Conservation (phyloP, 92 coral and sea anemone species). For the Micromussa lordhowensis region DNA sequence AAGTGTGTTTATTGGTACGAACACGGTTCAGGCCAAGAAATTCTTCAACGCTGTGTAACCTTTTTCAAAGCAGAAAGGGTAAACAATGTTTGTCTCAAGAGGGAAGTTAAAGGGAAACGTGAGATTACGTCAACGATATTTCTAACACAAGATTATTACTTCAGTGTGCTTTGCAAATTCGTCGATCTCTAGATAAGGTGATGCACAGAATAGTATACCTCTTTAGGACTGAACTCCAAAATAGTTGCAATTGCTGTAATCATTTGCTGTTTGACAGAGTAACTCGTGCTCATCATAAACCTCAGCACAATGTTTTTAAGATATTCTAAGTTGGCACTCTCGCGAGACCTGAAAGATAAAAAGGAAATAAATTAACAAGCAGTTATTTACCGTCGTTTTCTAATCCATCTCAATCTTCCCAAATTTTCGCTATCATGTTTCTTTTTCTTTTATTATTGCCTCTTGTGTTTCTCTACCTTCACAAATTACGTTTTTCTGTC, state of each 20-base stretch:
- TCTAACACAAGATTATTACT: too few species aligned
- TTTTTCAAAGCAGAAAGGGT: not conserved
- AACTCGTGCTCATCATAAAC: slow-evolving; percentile 88
- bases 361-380: not conserved
- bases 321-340: slow-evolving; percentile 95
- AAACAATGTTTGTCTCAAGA: not conserved
- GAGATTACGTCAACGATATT: too few species aligned
- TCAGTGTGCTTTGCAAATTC: not conserved
- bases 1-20: too few species aligned
- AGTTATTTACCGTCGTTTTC: not conserved
- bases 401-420: not conserved
- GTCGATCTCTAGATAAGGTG: not conserved
- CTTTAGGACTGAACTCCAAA: slow-evolving; percentile 94
- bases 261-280: slow-evolving; percentile 96
- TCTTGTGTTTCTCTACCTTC: not conserved
- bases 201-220: slow-evolving; percentile 51
- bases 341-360: slow-evolving; percentile 78
- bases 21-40: not conserved
- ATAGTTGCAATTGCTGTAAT: slow-evolving; percentile 90
- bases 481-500: not conserved
- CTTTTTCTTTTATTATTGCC: not conserved
- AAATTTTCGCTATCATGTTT: not conserved
- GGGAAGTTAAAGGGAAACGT: not conserved
- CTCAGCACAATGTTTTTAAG: slow-evolving; percentile 91
- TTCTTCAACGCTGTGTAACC: not conserved